Conservation (phyloP, 2,113 vertebrate genomes). For the Tichodroma muraria region DNA sequence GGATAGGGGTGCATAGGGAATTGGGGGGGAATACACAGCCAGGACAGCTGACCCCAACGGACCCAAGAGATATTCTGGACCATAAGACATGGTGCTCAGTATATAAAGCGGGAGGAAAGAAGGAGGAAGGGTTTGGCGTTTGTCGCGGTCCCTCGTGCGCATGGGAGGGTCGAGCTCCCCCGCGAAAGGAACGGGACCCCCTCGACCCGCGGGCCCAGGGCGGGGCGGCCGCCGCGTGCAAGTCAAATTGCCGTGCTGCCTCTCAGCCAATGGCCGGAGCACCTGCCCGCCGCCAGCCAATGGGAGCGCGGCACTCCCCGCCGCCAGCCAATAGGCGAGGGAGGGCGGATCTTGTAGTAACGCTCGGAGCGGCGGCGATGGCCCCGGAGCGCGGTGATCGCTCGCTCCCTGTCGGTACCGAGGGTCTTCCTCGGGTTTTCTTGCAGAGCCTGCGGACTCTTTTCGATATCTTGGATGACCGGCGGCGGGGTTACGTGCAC, state of each 20-base stretch:
- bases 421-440: constrained; percentile 85
- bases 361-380: not conserved
- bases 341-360: not conserved
- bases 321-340: not conserved
- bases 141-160: too few relatives aligned
- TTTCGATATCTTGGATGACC: constrained; percentile 92
- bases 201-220: not conserved
- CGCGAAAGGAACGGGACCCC: not conserved
- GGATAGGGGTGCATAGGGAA: not conserved
- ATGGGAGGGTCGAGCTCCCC: not conserved
- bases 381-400: not conserved
- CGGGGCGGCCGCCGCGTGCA: not conserved
- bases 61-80: not conserved
- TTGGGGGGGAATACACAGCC: not conserved
- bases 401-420: not conserved
- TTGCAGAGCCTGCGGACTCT: constrained; percentile 89
- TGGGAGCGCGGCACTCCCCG: not conserved
- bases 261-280: constrained; percentile 40
- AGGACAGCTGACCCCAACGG: not conserved
- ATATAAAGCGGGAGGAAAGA: not conserved
- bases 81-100: not conserved
- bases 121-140: not conserved
- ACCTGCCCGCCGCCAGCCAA: not conserved
- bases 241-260: constrained; percentile 43
- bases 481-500: constrained; percentile 83